Evolutionary conservation across 2,113 vertebrate species (phyloP).

Genomic region (Okapia johnstoni): DNA sequence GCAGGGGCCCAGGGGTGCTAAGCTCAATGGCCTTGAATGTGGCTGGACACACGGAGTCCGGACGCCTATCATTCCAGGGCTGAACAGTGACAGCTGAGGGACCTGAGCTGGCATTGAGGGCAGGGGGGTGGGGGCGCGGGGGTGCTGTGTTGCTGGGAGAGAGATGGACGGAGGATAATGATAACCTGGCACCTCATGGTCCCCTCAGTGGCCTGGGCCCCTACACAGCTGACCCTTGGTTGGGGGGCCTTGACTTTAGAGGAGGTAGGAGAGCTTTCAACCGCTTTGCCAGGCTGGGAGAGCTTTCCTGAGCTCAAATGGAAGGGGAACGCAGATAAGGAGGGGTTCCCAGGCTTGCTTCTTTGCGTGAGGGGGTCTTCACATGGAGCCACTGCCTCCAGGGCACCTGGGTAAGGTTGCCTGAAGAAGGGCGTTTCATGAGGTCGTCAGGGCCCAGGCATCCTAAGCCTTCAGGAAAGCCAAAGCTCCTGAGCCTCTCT

Average conservation of each 20-base stretch:
- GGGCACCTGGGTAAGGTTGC: neutral
- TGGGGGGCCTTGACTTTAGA: neutral
- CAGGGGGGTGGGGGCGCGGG: neutral
- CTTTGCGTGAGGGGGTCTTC: neutral
- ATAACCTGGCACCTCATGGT: neutral
- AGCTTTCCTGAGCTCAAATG: neutral
- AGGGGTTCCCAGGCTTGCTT: neutral
- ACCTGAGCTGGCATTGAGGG: neutral
- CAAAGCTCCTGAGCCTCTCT: neutral
- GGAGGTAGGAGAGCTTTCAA: neutral
- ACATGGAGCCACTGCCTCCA: neutral
- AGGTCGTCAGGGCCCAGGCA: neutral
- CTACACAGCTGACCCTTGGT: neutral
- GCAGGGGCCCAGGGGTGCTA: slow-evolving; percentile 49
- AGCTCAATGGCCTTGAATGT: slow-evolving; percentile 58
- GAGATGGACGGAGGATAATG: neutral
- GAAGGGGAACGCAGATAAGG: neutral
- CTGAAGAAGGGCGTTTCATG: neutral
- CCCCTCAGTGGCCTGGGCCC: neutral
- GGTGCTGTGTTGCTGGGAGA: neutral
- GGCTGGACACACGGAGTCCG: slow-evolving; percentile 38
- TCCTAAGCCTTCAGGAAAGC: neutral
- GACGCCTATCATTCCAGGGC: slow-evolving; percentile 58
- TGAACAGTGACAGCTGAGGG: slow-evolving; percentile 63
- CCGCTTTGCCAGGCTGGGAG: neutral